phyloP scores from a whole-genome alignment of 2,888 invertebrate species.

The Bursaphelenchus okinawaensis region DNA sequence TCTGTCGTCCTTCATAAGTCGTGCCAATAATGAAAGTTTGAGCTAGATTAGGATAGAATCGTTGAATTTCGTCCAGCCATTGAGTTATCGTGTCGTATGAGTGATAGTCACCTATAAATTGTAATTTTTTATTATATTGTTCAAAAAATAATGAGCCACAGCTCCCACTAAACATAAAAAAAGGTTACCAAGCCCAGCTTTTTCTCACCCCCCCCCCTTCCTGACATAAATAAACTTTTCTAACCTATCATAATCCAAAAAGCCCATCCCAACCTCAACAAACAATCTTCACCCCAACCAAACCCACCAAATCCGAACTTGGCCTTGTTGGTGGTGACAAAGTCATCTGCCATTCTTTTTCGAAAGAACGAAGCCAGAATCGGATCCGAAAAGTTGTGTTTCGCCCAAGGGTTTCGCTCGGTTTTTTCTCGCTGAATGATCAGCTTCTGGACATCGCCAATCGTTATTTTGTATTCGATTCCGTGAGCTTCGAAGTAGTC shows the following conservation, averaged over 20 bases:
- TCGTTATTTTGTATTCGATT: slow-evolving; percentile 68
- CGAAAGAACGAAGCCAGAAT: slow-evolving; percentile 31
- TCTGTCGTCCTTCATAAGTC: slow-evolving; percentile 48
- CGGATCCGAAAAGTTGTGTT: slow-evolving; percentile 5
- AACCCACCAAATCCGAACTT: slow-evolving; percentile 32
- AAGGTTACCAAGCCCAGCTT: slow-evolving; percentile 2
- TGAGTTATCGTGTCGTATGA: slow-evolving; percentile 46
- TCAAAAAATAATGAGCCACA: slow-evolving; percentile 19
- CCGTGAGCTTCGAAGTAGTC: slow-evolving; percentile 62
- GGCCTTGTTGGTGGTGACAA: slow-evolving; percentile 22
- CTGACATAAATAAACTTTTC: too few species aligned
- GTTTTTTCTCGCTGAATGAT: slow-evolving; percentile 47
- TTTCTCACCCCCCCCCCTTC: not conserved
- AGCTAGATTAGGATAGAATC: slow-evolving; percentile 47
- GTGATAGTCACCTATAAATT: slow-evolving; percentile 49
- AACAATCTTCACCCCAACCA: too few species aligned
- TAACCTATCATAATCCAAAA: too few species aligned
- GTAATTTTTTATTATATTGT: slow-evolving; percentile 32
- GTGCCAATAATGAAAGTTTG: slow-evolving; percentile 47
- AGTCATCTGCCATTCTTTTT: slow-evolving; percentile 34
- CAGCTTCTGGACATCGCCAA: slow-evolving; percentile 68
- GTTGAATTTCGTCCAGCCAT: slow-evolving; percentile 52
- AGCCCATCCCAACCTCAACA: too few species aligned
- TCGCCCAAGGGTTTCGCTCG: slow-evolving; percentile 7
- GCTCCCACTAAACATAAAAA: slow-evolving; percentile 1